Conservation (phyloP, 2,888 invertebrate genomes). For the Timema podura region DNA sequence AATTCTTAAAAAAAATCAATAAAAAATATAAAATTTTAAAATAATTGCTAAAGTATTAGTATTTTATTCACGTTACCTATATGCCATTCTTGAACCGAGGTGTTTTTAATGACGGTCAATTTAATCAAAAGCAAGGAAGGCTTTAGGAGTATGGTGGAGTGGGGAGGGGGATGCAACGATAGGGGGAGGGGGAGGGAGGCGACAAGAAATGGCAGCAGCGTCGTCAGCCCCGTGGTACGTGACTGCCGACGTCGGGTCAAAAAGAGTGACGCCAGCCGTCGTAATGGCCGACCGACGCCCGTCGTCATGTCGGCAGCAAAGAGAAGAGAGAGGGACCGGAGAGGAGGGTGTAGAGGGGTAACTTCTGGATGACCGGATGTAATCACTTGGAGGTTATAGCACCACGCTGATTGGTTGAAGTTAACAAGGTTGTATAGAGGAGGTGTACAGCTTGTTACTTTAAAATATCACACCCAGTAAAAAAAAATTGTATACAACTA, state of each 20-base stretch:
- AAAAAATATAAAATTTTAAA: no score
- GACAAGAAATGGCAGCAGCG: slow-evolving; percentile 15
- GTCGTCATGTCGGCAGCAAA: slow-evolving; percentile 1
- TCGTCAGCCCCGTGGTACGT: slow-evolving; percentile 4
- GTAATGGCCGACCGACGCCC: slow-evolving; percentile 9
- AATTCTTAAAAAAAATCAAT: no score
- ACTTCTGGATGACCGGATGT: slow-evolving; percentile 10
- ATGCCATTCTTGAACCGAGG: background rate
- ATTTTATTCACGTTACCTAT: no score
- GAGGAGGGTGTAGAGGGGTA: background rate
- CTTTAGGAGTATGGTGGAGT: no score
- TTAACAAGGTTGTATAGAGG: no score
- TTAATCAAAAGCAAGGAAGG: slow-evolving; percentile 7
- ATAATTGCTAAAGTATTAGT: no score
- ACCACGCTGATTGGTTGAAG: background rate
- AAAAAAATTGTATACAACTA: no score
- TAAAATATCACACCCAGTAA: no score
- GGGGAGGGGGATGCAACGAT: no score
- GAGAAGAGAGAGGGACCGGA: background rate
- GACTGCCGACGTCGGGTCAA: slow-evolving; percentile 2
- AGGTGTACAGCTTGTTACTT: no score
- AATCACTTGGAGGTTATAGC: slow-evolving; percentile 9
- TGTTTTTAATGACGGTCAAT: background rate
- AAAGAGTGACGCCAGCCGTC: slow-evolving; percentile 10
- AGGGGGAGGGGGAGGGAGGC: background rate